Percentiles rank a stretch among this genome's conserved stretches.
phyloP scores from a whole-genome alignment of 2,888 invertebrate genomes.

The Lathronympha strigana region DNA sequence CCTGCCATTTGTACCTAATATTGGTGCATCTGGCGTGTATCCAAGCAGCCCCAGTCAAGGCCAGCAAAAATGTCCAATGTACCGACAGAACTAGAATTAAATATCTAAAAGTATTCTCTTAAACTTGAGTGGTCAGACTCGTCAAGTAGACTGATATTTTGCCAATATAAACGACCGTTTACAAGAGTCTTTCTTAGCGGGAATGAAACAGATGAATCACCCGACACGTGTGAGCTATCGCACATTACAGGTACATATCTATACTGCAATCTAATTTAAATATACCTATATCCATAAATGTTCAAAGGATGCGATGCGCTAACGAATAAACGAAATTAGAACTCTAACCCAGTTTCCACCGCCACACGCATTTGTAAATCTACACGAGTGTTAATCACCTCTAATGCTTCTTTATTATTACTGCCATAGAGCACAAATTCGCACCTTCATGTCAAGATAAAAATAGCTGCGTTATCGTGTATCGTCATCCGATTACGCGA shows the following conservation, averaged over 20 bases:
- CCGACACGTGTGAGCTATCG: not conserved
- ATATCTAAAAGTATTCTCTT: not conserved
- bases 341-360: slow-evolving; percentile 29
- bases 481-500: slow-evolving; percentile 40
- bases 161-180: not conserved
- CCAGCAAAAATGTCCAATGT: slow-evolving; percentile 6
- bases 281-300: not conserved
- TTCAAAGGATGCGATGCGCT: not conserved
- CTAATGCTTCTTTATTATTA: slow-evolving; percentile 21
- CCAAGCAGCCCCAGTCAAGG: slow-evolving; percentile 14
- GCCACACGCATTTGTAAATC: slow-evolving; percentile 12
- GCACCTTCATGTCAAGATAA: slow-evolving; percentile 21
- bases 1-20: slow-evolving; percentile 14
- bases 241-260: not conserved
- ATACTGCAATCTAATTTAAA: not conserved
- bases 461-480: slow-evolving; percentile 34
- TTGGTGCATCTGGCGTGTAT: slow-evolving; percentile 8
- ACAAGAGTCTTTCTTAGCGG: not conserved
- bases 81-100: not conserved
- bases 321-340: slow-evolving; percentile 22
- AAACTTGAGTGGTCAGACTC: not conserved
- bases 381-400: not conserved
- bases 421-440: slow-evolving; percentile 13
- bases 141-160: not conserved
- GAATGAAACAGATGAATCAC: not conserved